These are phyloP conservation scores for Physeter macrocephalus DNA, from an alignment of 2,113 vertebrate genomes.

Conservation along the genomic window DNA sequence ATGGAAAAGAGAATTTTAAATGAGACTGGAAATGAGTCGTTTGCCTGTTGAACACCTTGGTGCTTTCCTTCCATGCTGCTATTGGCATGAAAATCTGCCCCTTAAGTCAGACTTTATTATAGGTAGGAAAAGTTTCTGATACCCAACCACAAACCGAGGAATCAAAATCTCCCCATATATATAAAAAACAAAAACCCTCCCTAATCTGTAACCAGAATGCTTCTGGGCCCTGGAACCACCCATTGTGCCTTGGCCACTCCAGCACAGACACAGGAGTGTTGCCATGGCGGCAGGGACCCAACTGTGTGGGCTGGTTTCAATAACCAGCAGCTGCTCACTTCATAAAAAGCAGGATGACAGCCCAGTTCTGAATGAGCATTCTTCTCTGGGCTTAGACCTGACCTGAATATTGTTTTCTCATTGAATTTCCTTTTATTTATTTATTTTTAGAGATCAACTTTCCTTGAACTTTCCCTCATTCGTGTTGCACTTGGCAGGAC, in stretches of 20 bases:
- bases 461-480: constrained; percentile 65
- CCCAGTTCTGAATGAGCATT: constrained; percentile 34
- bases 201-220: constrained; percentile 12
- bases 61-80: constrained; percentile 7
- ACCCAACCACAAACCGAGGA: background rate
- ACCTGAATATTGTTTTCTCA: constrained; percentile 66
- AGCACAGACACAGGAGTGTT: constrained; percentile 32
- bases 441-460: constrained; percentile 69
- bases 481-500: constrained; percentile 25
- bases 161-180: background rate
- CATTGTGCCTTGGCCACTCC: constrained; percentile 25
- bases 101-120: background rate
- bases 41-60: background rate
- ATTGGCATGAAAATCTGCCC: background rate
- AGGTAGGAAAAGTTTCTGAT: background rate
- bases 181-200: background rate
- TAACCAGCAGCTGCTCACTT: constrained; percentile 64
- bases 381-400: constrained; percentile 25
- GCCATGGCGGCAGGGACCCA: constrained; percentile 41
- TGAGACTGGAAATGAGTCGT: constrained; percentile 15
- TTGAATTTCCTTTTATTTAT: constrained; percentile 67
- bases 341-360: constrained; percentile 47
- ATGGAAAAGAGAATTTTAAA: background rate
- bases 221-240: background rate
- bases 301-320: constrained; percentile 44